Conservation (phyloP, 2,797 vertebrate genomes). For the Clarias platycephalus region DNA sequence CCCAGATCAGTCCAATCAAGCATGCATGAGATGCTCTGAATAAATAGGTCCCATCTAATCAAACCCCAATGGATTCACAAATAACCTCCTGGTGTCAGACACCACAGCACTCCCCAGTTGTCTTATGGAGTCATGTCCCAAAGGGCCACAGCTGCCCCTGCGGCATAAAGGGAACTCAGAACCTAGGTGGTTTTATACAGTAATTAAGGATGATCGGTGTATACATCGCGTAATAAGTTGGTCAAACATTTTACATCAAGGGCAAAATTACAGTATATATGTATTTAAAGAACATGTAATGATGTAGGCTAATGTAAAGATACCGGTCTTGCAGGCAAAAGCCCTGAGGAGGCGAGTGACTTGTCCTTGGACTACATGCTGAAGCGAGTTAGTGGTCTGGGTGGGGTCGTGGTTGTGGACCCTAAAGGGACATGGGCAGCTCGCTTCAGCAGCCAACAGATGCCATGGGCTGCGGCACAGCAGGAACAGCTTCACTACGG, state of each 20-base stretch:
- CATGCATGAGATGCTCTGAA: no score
- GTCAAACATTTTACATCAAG: neutral
- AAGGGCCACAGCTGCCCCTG: no score
- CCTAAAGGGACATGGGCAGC: constrained; percentile 83
- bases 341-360: constrained; percentile 79
- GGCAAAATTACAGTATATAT: neutral
- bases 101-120: no score
- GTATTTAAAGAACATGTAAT: neutral
- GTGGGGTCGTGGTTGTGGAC: constrained; percentile 84
- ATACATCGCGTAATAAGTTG: neutral
- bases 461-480: constrained; percentile 89
- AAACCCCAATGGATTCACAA: no score
- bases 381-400: constrained; percentile 78
- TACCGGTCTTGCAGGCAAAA: constrained; percentile 77
- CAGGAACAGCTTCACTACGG: constrained; percentile 78
- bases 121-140: no score
- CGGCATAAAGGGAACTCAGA: no score
- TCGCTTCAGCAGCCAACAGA: constrained; percentile 82
- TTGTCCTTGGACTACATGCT: constrained; percentile 82
- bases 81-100: no score
- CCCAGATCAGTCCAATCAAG: no score
- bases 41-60: no score
- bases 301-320: neutral
- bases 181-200: no score
- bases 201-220: no score